These are phyloP conservation scores for Furcula furcula DNA, from an alignment of 2,888 invertebrate species.

Conservation along the genomic window DNA sequence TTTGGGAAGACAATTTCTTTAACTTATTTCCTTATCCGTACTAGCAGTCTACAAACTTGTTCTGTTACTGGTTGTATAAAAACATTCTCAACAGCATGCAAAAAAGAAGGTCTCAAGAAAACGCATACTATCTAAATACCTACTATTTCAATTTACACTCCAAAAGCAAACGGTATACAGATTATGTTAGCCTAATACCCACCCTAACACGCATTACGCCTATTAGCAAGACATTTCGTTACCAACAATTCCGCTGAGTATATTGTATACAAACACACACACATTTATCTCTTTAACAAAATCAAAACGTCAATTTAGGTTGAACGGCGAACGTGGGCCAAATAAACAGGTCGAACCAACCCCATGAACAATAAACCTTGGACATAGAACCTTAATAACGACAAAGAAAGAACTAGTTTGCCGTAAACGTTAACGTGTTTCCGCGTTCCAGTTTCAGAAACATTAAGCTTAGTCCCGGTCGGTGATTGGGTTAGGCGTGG, in stretches of 20 bases:
- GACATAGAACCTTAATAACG: constrained; percentile 23
- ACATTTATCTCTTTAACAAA: constrained; percentile 31
- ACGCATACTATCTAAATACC: no score
- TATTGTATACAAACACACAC: neutral
- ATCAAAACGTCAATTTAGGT: constrained; percentile 49
- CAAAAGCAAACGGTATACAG: no score
- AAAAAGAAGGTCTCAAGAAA: no score
- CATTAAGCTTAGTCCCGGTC: constrained; percentile 58
- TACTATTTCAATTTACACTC: no score
- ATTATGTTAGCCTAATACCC: no score
- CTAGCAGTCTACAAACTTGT: no score
- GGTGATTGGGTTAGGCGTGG: constrained; percentile 71
- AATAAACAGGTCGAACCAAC: constrained; percentile 51
- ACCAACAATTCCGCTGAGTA: neutral
- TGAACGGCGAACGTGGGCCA: constrained; percentile 37
- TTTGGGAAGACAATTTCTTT: no score
- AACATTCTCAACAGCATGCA: no score
- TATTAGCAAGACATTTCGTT: no score
- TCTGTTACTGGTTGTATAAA: no score
- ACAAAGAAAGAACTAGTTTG: constrained; percentile 40
- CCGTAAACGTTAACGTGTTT: constrained; percentile 36
- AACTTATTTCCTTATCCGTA: no score
- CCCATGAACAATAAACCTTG: constrained; percentile 41
- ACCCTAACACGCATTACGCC: no score
- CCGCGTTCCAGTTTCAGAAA: constrained; percentile 65